Evolutionary conservation across 2,888 invertebrate genomes (phyloP), one percentile per base, ranked within the genome.

Genomic region (Loripinus fragilis): DNA sequence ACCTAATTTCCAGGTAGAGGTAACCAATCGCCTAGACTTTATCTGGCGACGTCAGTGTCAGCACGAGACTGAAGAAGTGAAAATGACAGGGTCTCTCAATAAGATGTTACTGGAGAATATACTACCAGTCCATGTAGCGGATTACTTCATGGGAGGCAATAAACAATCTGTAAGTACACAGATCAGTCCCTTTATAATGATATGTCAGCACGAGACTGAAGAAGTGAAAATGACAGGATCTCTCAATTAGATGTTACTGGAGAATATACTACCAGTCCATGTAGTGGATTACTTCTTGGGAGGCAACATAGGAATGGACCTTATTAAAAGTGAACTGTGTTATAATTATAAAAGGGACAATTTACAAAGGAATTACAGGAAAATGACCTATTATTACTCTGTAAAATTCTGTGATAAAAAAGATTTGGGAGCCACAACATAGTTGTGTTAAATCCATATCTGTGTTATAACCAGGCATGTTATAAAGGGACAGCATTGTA

Each of bases 51-150:
- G 97, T 64, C 98, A 98, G 93, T 95, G 99, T 52, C 94, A 95
- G 72, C 96, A 97, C 30, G 99, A 99, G 92, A 98, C 98, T 92
- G 0, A 98, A 97, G 97, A 88, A 78, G 86, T 90, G 20, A 88
- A 89, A 78, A 85, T 86, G 72, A 90, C 89, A n/a, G 95, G 98
- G 78, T 98, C 98, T 45, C 97, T 99, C 77, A 99, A 99, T 94
- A 98, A 98, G 95, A 97, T 99, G 90, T 95, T 99, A 8, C 94
- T 99, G 75, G 98, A 99, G 94, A 99, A 99, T 91, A 99, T 99
- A 89, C 94, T 99, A 45, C 99, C 99, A 0, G 97, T 97, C 74
- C 98, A 98, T 94, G 98, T 99, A 10, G 98, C 99, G 0, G 97
- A 97, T 86, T 97, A 98, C 93, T 99, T 98, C 92, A 94, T 99